Conservation (phyloP, 2,113 vertebrate genomes). For the Tringa solitaria region DNA sequence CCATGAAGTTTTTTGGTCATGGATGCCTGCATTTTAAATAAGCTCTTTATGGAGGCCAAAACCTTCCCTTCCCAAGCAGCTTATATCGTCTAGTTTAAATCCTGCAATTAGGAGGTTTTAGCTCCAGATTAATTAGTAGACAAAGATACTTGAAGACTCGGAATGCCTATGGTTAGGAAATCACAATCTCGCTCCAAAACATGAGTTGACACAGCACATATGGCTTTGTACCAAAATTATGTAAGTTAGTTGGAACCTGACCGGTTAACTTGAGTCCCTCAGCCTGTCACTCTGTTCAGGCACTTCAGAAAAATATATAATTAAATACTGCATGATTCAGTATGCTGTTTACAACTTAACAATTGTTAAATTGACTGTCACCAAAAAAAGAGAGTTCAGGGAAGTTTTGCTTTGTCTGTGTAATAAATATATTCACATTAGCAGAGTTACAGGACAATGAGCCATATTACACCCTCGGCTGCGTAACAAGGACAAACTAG, state of each 20-base stretch:
- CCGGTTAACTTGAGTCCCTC: neutral
- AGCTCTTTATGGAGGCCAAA: neutral
- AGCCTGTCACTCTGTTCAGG: neutral
- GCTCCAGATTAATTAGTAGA: conserved; percentile 36
- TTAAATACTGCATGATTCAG: neutral
- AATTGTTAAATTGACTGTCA: neutral
- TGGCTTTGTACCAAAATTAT: neutral
- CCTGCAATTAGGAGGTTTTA: conserved; percentile 58
- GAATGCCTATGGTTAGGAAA: conserved; percentile 36
- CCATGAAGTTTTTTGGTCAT: neutral
- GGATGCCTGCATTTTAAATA: neutral
- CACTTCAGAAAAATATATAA: neutral
- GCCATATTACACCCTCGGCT: neutral
- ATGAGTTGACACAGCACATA: conserved; percentile 2
- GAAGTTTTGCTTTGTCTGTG: conserved; percentile 14
- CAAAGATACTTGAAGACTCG: conserved; percentile 24
- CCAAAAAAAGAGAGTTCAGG: neutral
- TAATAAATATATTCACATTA: conserved; percentile 7
- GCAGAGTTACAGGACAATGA: neutral
- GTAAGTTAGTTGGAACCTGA: neutral
- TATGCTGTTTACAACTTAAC: neutral
- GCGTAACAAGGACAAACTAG: neutral
- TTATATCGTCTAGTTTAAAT: conserved; percentile 32
- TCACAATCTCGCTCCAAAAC: neutral
- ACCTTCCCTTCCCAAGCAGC: neutral